phyloP scores from a whole-genome alignment of 2,113 vertebrate genomes.

The Paradisaea rubra region DNA sequence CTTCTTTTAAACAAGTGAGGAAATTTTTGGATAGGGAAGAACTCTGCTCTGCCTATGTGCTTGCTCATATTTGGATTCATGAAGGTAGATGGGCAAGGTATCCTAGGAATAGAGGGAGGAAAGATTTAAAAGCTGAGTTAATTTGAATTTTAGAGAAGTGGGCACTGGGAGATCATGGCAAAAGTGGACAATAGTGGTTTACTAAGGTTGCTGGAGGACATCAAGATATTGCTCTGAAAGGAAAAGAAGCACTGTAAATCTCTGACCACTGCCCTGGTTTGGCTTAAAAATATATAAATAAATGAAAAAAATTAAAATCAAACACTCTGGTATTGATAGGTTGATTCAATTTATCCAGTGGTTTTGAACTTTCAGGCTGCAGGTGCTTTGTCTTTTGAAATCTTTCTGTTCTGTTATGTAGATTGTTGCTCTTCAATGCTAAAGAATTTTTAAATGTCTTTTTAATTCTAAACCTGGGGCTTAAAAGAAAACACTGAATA shows the following conservation, averaged over 20 bases:
- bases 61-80: neutral
- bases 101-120: neutral
- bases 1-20: neutral
- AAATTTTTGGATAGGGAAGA: neutral
- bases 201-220: neutral
- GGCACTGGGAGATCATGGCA: neutral
- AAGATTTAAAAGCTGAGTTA: neutral
- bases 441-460: neutral
- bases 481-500: neutral
- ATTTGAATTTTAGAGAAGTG: neutral
- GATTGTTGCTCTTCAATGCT: neutral
- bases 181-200: neutral
- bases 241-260: neutral
- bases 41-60: neutral
- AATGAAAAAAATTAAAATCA: neutral
- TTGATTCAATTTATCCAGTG: neutral
- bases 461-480: neutral
- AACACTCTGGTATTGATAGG: rapidly evolving
- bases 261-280: neutral
- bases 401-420: neutral
- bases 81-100: neutral
- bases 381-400: neutral
- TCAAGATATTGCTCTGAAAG: neutral
- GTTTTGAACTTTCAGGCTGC: neutral
- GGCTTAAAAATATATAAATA: neutral